phyloP scores from a whole-genome alignment of 2,888 invertebrate species.

The Amblyjoppa fuscipennis region DNA sequence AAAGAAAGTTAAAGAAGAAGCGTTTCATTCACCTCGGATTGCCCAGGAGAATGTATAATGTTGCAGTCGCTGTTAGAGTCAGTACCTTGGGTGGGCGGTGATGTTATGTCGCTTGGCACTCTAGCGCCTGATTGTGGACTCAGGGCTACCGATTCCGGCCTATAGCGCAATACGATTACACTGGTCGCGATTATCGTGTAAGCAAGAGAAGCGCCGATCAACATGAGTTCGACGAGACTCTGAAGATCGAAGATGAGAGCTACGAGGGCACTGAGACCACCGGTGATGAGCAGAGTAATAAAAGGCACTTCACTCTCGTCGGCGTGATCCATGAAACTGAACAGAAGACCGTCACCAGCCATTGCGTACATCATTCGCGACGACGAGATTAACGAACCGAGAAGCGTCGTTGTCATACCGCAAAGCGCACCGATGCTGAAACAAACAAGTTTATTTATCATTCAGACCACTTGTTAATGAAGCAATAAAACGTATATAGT shows the following conservation, averaged over 20 bases:
- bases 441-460: neutral
- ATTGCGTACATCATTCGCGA: conserved; percentile 96
- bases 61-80: conserved; percentile 80
- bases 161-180: conserved; percentile 94
- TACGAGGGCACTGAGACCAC: conserved; percentile 91
- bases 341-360: conserved; percentile 95
- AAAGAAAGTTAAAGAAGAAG: too few relatives aligned
- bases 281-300: conserved; percentile 91
- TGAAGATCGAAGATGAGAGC: conserved; percentile 95
- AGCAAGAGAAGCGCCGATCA: conserved; percentile 94
- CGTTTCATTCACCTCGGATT: conserved; percentile 75
- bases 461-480: neutral
- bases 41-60: conserved; percentile 76
- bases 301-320: conserved; percentile 93
- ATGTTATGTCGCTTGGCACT: conserved; percentile 77
- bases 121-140: conserved; percentile 65
- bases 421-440: conserved; percentile 92
- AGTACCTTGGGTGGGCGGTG: conserved; percentile 79
- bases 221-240: conserved; percentile 97
- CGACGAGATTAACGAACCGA: conserved; percentile 94
- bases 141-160: conserved; percentile 86
- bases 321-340: conserved; percentile 92
- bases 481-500: too few relatives aligned
- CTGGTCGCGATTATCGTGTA: conserved; percentile 97
- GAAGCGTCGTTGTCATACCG: conserved; percentile 95